Conservation (phyloP, 2,113 vertebrate genomes). For the Saguinus imperator region DNA sequence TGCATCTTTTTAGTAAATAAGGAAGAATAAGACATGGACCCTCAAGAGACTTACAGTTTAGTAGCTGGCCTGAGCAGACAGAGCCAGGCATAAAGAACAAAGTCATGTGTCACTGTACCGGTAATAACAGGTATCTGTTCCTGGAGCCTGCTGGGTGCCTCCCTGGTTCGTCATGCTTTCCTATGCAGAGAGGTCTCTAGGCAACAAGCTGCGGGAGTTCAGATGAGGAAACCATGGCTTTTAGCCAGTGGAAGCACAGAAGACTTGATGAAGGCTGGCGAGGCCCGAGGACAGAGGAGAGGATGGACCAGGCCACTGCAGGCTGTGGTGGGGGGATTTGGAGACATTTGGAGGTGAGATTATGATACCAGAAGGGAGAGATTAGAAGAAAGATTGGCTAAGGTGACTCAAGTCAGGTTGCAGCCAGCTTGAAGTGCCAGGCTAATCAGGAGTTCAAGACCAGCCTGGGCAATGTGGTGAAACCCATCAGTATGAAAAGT, state of each 20-base stretch:
- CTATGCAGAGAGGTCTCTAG: background rate
- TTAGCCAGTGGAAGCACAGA: background rate
- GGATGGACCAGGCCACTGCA: fast-evolving
- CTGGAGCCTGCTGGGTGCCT: background rate
- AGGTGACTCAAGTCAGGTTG: background rate
- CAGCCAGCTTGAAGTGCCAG: background rate
- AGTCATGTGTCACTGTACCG: background rate
- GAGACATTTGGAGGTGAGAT: background rate
- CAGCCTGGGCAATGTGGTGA: too few species aligned
- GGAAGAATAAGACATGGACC: background rate
- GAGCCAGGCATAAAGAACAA: background rate
- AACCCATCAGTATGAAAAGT: too few species aligned
- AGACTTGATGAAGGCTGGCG: background rate
- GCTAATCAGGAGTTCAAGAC: too few species aligned
- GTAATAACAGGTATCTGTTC: background rate
- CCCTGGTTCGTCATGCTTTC: background rate
- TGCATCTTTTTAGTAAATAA: background rate
- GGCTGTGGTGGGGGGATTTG: background rate
- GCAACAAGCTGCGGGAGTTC: background rate
- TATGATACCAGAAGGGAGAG: background rate
- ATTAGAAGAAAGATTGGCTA: background rate
- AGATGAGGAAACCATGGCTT: background rate
- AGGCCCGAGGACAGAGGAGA: background rate
- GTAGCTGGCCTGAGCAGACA: background rate
- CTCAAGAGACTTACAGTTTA: background rate